These are phyloP conservation scores for Macrosoma leucophasiata DNA, from an alignment of 2,888 invertebrate genomes.

Conservation along the genomic window DNA sequence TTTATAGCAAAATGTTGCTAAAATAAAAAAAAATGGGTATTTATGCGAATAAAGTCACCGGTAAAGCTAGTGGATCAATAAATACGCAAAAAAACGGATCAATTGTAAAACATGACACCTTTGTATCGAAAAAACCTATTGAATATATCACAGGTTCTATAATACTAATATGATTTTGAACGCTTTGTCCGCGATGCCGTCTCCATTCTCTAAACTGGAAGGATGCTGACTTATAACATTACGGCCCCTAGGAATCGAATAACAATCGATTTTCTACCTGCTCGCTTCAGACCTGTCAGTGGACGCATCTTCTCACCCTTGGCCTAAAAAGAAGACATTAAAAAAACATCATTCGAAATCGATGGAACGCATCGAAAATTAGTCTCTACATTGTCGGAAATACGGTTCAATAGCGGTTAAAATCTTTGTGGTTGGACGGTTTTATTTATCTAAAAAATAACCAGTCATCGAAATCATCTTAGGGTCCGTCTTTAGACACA, in stretches of 20 bases:
- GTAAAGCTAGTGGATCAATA: too few species aligned
- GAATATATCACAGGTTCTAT: too few species aligned
- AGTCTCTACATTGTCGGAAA: conserved; percentile 3
- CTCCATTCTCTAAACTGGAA: conserved; percentile 10
- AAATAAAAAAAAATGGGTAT: too few species aligned
- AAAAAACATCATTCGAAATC: conserved; percentile 30
- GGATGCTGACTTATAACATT: conserved; percentile 19
- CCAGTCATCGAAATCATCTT: conserved; percentile 61
- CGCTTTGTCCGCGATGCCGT: conserved; percentile 29
- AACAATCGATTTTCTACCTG: conserved; percentile 70
- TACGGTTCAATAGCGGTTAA: conserved; percentile 4
- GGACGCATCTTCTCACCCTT: conserved; percentile 54
- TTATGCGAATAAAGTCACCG: too few species aligned
- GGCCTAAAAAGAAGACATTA: conserved; percentile 39
- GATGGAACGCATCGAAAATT: conserved; percentile 3
- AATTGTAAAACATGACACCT: too few species aligned
- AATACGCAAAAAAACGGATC: too few species aligned
- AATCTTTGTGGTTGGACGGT: conserved; percentile 14
- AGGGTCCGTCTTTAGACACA: conserved; percentile 51
- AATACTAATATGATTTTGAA: conserved; percentile 37
- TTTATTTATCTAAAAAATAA: conserved; percentile 49
- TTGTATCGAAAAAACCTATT: too few species aligned
- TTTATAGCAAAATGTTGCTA: too few species aligned
- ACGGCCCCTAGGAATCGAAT: conserved; percentile 33
- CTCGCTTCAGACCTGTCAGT: conserved; percentile 45